These are phyloP conservation scores for Bergia sp. DNA, from an alignment of 92 coral and sea anemone species.

Conservation along the genomic window DNA sequence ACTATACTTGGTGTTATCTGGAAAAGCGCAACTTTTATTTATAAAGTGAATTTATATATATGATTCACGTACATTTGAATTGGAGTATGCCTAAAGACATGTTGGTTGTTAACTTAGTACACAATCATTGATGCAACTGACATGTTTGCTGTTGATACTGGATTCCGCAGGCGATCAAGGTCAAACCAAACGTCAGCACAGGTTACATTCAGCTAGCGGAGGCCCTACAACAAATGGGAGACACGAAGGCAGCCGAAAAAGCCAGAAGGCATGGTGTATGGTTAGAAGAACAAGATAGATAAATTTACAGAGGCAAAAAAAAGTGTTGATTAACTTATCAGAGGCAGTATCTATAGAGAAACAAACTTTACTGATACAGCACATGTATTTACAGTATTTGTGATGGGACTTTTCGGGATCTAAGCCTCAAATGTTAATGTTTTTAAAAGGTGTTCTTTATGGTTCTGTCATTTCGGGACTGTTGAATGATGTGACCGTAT, in stretches of 20 bases:
- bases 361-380: not conserved
- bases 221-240: slow-evolving; percentile 42
- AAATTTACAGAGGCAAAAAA: not conserved
- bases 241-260: slow-evolving; percentile 32
- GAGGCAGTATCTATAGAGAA: not conserved
- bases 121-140: no score
- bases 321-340: not conserved
- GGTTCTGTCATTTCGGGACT: no score
- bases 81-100: no score
- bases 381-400: not conserved
- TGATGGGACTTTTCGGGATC: no score
- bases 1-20: no score
- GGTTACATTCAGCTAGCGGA: slow-evolving; percentile 46
- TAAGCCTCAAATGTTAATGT: no score
- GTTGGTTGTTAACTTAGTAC: no score
- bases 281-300: slow-evolving; percentile 16
- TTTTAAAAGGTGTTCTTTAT: no score
- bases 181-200: slow-evolving; percentile 40
- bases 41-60: no score
- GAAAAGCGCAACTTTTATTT: no score
- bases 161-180: slow-evolving; percentile 37
- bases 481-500: no score
- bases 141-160: not conserved
- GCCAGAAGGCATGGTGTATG: slow-evolving; percentile 23
- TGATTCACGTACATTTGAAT: no score